Percentiles rank a stretch among this genome's conserved stretches.
Conservation (phyloP, 2,113 vertebrate species). For the Eublepharis macularius region DNA sequence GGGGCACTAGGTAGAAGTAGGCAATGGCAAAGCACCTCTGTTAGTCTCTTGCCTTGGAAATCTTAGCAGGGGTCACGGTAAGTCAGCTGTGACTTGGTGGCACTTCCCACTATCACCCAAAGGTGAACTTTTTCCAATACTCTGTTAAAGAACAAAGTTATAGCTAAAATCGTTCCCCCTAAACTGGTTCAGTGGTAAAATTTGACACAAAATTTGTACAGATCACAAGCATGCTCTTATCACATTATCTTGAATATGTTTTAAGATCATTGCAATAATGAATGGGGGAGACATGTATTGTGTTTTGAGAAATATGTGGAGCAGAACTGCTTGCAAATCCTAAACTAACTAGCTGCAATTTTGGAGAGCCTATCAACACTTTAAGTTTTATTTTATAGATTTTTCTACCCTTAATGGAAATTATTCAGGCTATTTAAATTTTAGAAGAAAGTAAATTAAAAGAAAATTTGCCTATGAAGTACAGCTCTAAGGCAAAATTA, state of each 20-base stretch:
- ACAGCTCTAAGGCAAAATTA: constrained; percentile 7
- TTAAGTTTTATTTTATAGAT: constrained; percentile 56
- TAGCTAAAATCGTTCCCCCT: not conserved
- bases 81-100: too few species aligned
- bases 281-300: not conserved
- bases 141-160: not conserved
- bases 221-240: not conserved
- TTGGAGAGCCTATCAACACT: constrained; percentile 48
- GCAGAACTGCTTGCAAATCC: constrained; percentile 41
- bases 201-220: not conserved
- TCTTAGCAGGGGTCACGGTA: too few species aligned
- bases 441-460: constrained; percentile 9
- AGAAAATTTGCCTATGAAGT: constrained; percentile 21
- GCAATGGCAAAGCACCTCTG: too few species aligned
- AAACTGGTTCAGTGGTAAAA: not conserved
- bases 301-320: not conserved
- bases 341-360: constrained; percentile 35
- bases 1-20: too few species aligned
- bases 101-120: too few species aligned
- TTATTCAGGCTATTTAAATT: constrained; percentile 41
- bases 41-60: too few species aligned
- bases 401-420: constrained; percentile 38
- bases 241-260: not conserved
- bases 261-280: not conserved
- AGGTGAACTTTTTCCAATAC: not conserved